Percentiles rank a stretch among this genome's conserved stretches.
phyloP scores from a whole-genome alignment of 2,888 invertebrate genomes.

The Latrodectus hesperus region DNA sequence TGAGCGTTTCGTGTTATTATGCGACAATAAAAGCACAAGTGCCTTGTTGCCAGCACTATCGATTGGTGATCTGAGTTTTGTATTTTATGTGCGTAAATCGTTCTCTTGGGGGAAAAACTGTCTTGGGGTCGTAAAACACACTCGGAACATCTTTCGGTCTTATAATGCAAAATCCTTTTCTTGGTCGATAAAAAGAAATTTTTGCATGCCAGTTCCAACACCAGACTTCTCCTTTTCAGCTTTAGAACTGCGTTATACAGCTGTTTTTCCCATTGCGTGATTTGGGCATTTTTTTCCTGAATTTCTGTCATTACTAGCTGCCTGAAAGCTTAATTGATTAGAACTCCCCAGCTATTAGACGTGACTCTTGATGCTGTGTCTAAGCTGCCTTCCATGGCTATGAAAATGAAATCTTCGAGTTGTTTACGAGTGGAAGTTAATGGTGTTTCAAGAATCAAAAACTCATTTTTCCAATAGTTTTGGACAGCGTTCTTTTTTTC shows the following conservation, averaged over 20 bases:
- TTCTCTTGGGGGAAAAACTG: too few species aligned
- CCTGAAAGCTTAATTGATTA: constrained; percentile 35
- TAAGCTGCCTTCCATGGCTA: background rate
- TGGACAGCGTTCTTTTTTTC: background rate
- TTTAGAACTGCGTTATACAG: background rate
- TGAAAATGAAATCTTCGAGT: background rate
- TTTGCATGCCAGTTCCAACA: background rate
- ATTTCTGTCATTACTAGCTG: constrained; percentile 22
- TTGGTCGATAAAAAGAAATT: constrained; percentile 20
- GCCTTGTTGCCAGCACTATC: too few species aligned
- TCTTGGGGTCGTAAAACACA: constrained; percentile 16
- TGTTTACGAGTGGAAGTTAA: background rate
- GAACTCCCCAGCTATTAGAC: background rate
- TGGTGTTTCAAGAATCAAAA: background rate
- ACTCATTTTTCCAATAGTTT: background rate
- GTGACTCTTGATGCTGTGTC: background rate
- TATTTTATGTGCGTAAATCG: too few species aligned
- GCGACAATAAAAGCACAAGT: too few species aligned
- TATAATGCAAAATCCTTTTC: constrained; percentile 47
- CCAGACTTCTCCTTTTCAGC: background rate
- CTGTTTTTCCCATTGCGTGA: constrained; percentile 3
- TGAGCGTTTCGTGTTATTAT: too few species aligned
- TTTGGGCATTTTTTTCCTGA: constrained; percentile 7
- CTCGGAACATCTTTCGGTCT: constrained; percentile 47
- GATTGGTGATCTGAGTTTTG: too few species aligned